Evolutionary conservation across 2,797 vertebrate species (phyloP), one percentile per base, ranked within the genome.

Genomic region (Amazonetta brasiliensis): DNA sequence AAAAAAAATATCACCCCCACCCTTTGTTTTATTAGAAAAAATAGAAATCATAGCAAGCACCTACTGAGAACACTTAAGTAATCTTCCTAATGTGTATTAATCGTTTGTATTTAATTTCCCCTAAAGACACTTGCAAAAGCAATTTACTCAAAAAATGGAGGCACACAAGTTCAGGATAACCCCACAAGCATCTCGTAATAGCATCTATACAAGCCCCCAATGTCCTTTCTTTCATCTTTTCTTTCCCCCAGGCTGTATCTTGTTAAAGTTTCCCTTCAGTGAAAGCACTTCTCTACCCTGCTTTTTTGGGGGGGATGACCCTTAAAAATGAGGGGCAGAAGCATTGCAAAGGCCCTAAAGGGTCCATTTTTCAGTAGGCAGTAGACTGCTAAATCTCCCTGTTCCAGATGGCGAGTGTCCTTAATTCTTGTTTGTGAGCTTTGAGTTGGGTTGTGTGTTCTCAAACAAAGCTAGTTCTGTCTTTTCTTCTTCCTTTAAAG

Each of bases 81-180:
- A 23, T 81, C 2, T 81, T 88, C 64, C 12, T 8, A 63, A 59
- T 76, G 55, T 6, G 86, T 91, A 89, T 72, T 76, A 74, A 60
- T 62, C 78, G 52, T 69, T 93, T 92, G 15, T 78, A 81, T 86
- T 94, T 90, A 23, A 75, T 84, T 78, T 85, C 2, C 54, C 54
- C n/a, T 43, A 25, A 93, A 91, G 82, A 73, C 16, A 55, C 9
- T 59, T 67, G 7, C 26, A 80, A 90, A 83, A 91, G 8, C 15
- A 81, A 59, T 90, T 95, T 92, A 6, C 25, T 78, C 4, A 63
- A 81, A 84, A 93, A 84, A 2, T 30, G 68, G 37, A 12, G 75
- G 26, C 11, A 44, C 7, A 43, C 7, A 66, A 80, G 28, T 62
- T 46, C 68, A 89, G 48, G 68, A 64, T 72, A 87, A 28, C 9